Base-by-base conservation (phyloP, 2,113 vertebrate genomes). In the Tragelaphus buxtoni region DNA sequence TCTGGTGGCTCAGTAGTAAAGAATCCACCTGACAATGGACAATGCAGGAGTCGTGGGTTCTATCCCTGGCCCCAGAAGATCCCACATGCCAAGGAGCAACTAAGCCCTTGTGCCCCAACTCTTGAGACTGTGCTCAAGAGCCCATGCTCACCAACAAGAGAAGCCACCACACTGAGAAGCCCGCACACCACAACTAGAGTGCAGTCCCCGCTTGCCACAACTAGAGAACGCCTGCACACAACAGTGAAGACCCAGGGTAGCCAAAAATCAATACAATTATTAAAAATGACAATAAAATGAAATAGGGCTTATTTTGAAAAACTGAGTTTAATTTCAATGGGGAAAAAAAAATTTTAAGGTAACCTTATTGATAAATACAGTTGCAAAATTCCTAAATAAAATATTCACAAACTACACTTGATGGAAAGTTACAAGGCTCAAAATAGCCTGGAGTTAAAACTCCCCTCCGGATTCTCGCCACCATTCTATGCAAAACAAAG, bases 371-470 rank as follows among this genome's bases (percentile, higher is more conserved):
- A 90, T 53, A 86, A 82, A 91, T 35, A 58, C 9, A 55, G 35
- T 53, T 22, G 58, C n/a, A 90, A 90, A 86, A 87, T 53, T 61
- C n/a, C 72, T 47, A 69, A 90, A 89, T 42, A 51, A 60, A 80
- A 12, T 24, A 61, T 72, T 53, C 69, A 24, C 45, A 81, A 74
- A 55, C 18, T 20, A 12, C 14, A 49, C 63, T 3, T 35, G 63
- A 69, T 35, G 63, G 63, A 35, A 35, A 22, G 63, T 22, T 69
- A 35, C n/a, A 35, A 32, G 1, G 63, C 9, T 69, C 18, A 69
- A 22, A 69, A 69, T 35, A 69, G 17, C 63, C 17, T 35, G 17
- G n/a, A 69, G n/a, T 69, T 35, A 69, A 69, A 69, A 69, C 17
- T 69, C n/a, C 63, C n/a, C 0, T 35, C 9, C 0, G 17, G 17